These are phyloP conservation scores for Antennarius striatus DNA, from an alignment of 2,113 vertebrate species.

Conservation along the genomic window DNA sequence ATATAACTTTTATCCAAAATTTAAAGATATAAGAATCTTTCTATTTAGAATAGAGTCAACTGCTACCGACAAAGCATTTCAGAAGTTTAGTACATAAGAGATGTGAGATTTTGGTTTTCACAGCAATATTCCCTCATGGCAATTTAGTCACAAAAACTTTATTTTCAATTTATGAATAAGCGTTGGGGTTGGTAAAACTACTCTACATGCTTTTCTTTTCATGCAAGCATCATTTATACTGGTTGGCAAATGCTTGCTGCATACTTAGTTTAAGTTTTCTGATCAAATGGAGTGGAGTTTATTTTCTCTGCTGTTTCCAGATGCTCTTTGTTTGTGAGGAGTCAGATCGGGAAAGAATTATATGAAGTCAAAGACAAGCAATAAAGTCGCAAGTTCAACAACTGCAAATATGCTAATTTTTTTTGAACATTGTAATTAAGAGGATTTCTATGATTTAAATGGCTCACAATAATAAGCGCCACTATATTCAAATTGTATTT, in stretches of 20 bases:
- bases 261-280: slow-evolving; percentile 1
- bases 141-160: slow-evolving; percentile 2
- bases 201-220: not conserved
- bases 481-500: no score
- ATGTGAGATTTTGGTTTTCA: not conserved
- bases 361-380: slow-evolving; percentile 4
- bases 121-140: not conserved
- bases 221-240: slow-evolving; percentile 20
- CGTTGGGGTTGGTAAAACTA: slow-evolving; percentile 8
- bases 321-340: slow-evolving; percentile 6
- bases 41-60: not conserved
- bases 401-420: no score
- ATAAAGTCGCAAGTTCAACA: not conserved
- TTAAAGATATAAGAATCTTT: not conserved
- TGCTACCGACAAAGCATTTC: not conserved
- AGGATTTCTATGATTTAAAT: no score
- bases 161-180: slow-evolving; percentile 2
- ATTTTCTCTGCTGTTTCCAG: slow-evolving; percentile 8
- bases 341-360: slow-evolving; percentile 4
- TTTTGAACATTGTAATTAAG: no score
- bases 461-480: no score
- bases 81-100: not conserved
- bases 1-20: not conserved
- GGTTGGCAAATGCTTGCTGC: not conserved
- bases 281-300: slow-evolving; percentile 35